Evolutionary conservation across 2,113 vertebrate genomes (phyloP).

Genomic region (Arenaria interpres): DNA sequence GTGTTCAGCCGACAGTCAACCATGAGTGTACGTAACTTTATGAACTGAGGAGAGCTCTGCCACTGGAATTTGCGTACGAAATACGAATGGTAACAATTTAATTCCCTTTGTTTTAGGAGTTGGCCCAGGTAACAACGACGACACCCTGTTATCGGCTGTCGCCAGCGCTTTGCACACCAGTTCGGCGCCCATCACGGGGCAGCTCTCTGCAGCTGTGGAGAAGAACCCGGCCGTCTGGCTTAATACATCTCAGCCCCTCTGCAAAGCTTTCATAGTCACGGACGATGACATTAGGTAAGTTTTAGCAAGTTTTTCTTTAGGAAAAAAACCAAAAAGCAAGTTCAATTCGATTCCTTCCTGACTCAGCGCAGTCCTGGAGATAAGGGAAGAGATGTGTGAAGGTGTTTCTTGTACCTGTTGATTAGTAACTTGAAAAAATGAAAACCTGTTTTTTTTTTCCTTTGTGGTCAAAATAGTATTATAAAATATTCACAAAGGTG

Average conservation of each 20-base stretch:
- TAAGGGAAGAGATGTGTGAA: neutral
- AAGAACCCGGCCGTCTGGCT: slow-evolving; percentile 93
- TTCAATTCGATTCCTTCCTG: neutral
- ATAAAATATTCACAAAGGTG: neutral
- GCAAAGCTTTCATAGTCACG: slow-evolving; percentile 89
- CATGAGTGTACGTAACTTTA: neutral
- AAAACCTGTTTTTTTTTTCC: rapidly evolving
- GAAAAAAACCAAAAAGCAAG: neutral
- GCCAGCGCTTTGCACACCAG: slow-evolving; percentile 93
- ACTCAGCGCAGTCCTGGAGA: neutral
- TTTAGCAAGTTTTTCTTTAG: too few species aligned
- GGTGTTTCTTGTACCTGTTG: neutral
- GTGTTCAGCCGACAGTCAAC: too few species aligned
- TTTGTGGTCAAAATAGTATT: neutral
- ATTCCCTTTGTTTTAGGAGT: slow-evolving; percentile 72
- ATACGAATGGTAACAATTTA: neutral
- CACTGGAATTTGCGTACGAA: neutral
- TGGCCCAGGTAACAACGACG: slow-evolving; percentile 84
- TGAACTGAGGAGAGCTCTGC: neutral
- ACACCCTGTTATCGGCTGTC: slow-evolving; percentile 88
- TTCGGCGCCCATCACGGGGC: slow-evolving; percentile 87
- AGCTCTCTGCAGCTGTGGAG: slow-evolving; percentile 86
- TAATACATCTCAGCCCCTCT: slow-evolving; percentile 89
- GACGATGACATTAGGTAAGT: slow-evolving; percentile 90
- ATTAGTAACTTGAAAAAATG: neutral